Evolutionary conservation across 2,113 vertebrate genomes (phyloP).

Genomic region (Alaudala cheleensis): DNA sequence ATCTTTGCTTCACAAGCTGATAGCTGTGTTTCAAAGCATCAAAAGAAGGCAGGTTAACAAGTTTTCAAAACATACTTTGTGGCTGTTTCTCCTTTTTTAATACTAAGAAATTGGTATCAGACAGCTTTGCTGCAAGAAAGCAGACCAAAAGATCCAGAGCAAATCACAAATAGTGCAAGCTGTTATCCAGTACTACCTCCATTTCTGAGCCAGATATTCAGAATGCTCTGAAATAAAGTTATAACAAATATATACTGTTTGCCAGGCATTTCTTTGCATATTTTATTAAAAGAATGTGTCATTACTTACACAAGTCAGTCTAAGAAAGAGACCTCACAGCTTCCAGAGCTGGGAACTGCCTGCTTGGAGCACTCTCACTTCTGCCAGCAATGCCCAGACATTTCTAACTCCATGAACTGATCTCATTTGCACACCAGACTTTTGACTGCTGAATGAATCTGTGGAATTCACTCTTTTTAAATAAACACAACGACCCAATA

Average conservation of each 20-base stretch:
- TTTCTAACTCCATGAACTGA: background rate
- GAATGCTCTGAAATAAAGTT: background rate
- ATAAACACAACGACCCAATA: background rate
- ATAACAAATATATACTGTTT: background rate
- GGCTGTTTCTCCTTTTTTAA: constrained; percentile 32
- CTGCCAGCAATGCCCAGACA: background rate
- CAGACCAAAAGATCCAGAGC: background rate
- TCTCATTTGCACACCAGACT: background rate
- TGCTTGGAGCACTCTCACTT: background rate
- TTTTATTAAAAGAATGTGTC: constrained; percentile 20
- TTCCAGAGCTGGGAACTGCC: background rate
- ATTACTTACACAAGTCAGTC: background rate
- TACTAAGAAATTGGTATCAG: constrained; percentile 11
- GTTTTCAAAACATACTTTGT: background rate
- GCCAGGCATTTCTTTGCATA: constrained; percentile 37
- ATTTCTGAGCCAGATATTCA: background rate
- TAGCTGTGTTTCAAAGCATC: background rate
- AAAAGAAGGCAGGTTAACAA: background rate
- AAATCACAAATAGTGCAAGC: background rate
- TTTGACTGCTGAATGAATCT: background rate
- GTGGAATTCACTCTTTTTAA: background rate
- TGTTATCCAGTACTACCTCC: background rate
- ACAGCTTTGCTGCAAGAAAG: constrained; percentile 56
- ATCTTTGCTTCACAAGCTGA: background rate
- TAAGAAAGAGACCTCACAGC: background rate